Evolutionary conservation across 2,797 vertebrate species (phyloP).

Genomic region (Vipera ursinii): DNA sequence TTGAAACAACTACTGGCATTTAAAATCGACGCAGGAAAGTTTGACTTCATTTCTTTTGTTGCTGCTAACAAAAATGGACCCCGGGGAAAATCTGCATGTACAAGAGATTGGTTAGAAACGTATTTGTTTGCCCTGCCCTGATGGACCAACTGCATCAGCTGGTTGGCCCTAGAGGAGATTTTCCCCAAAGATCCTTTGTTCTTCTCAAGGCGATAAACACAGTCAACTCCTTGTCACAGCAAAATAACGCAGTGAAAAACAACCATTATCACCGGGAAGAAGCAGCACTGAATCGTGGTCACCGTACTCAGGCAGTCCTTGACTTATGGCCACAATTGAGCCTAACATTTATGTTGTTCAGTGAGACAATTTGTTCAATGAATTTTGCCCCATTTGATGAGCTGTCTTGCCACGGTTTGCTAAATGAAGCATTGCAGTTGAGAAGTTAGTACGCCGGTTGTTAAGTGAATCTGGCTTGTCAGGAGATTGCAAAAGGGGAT

Average conservation of each 20-base stretch:
- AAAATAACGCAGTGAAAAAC: slow-evolving; percentile 41
- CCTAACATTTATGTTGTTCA: not conserved
- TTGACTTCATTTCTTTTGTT: fast-evolving
- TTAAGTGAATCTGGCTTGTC: not conserved
- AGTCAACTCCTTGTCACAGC: slow-evolving; percentile 32
- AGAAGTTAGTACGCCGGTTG: not conserved
- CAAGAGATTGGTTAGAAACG: slow-evolving; percentile 32
- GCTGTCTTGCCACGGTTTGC: not conserved
- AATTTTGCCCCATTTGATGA: not conserved
- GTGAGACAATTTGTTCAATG: not conserved
- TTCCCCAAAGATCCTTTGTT: slow-evolving; percentile 47
- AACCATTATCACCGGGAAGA: slow-evolving; percentile 26
- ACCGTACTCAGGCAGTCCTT: not conserved
- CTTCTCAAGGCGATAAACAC: slow-evolving; percentile 37
- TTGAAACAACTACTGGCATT: not conserved
- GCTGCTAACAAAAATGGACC: slow-evolving; percentile 36
- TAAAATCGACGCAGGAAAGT: fast-evolving
- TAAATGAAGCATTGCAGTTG: not conserved
- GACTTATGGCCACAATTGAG: not conserved
- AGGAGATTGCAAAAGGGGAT: not conserved
- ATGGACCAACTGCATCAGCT: not conserved
- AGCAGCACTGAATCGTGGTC: not conserved
- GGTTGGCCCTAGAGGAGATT: not conserved
- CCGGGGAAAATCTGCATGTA: slow-evolving; percentile 16
- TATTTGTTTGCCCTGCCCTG: not conserved